Evolutionary conservation across 2,113 vertebrate species (phyloP), one percentile per base, ranked within the genome.

Genomic region (Anhinga rufa): DNA sequence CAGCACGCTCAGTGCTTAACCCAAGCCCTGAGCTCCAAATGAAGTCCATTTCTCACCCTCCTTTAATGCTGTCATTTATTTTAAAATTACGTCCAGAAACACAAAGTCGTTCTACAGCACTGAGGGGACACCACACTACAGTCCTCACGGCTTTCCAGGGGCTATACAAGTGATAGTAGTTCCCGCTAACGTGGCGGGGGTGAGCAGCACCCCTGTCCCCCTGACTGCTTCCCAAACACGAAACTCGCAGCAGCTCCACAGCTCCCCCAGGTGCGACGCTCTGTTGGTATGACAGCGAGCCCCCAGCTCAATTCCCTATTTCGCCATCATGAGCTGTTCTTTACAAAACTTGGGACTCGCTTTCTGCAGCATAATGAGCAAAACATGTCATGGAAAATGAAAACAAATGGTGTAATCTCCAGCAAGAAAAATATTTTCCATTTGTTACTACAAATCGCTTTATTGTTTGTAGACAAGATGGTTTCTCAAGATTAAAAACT

Each of bases 371-470:
- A 31, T 48, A 96, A 94, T 17, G n/a, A 95, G 66, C 74, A 94
- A 89, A 97, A 82, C 17, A 60, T 29, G 66, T 51, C 66, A 89
- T 1, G 21, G 66, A 82, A 88, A 82, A 96, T 26, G 74, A 88
- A 93, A 97, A 95, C 70, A 89, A 97, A 96, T 44, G 83, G 51
- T 55, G 66, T 58, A 44, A 87, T 91, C 83, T 89, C 77, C 44
- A 69, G 42, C 36, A 91, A 72, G 88, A 93, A 66, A 79, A 92
- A 34, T 44, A 86, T 79, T 94, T 94, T 85, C 91, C 71, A 34
- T 82, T 92, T 87, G 49, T 92, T 87, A 62, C 61, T 76, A 87
- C 70, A 87, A 82, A 91, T 87, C 32, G 5, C 72, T 84, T 93
- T 32, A 91, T 74, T 91, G 77, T 90, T 87, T 70, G 74, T 46